phyloP scores from a whole-genome alignment of 2,113 vertebrate genomes.

The Hippocampus barbouri region DNA sequence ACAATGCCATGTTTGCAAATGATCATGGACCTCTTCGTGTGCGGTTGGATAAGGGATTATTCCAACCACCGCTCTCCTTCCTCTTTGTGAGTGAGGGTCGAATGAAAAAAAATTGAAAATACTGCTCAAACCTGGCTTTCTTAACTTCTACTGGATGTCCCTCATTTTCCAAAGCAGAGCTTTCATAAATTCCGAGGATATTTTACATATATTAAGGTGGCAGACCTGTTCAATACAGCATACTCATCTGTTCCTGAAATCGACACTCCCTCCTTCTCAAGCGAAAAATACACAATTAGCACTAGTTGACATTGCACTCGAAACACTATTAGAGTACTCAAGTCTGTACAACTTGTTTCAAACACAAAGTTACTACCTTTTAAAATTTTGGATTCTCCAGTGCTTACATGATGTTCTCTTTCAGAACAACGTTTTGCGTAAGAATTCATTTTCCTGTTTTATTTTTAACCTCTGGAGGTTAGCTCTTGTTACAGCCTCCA shows the following conservation, averaged over 20 bases:
- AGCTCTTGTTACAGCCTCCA: slow-evolving; percentile 66
- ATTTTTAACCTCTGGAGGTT: slow-evolving; percentile 67
- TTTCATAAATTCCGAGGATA: neutral
- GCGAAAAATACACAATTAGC: no score
- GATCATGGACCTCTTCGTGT: neutral
- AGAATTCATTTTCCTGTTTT: slow-evolving; percentile 39
- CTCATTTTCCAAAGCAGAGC: neutral
- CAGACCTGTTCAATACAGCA: neutral
- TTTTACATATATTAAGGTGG: neutral
- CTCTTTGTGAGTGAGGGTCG: neutral
- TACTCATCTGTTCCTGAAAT: neutral
- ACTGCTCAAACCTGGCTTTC: neutral
- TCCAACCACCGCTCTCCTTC: neutral
- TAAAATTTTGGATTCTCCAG: neutral
- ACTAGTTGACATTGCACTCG: neutral
- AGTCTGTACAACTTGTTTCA: neutral
- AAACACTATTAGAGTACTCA: neutral
- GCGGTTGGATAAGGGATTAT: neutral
- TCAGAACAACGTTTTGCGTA: slow-evolving; percentile 8
- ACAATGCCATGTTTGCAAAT: neutral
- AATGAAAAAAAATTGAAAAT: neutral
- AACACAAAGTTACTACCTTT: neutral
- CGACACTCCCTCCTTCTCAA: neutral
- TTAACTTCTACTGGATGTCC: neutral
- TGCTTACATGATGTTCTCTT: slow-evolving; percentile 27